Evolutionary conservation across 2,797 vertebrate species (phyloP).

Genomic region (Vipera ursinii): DNA sequence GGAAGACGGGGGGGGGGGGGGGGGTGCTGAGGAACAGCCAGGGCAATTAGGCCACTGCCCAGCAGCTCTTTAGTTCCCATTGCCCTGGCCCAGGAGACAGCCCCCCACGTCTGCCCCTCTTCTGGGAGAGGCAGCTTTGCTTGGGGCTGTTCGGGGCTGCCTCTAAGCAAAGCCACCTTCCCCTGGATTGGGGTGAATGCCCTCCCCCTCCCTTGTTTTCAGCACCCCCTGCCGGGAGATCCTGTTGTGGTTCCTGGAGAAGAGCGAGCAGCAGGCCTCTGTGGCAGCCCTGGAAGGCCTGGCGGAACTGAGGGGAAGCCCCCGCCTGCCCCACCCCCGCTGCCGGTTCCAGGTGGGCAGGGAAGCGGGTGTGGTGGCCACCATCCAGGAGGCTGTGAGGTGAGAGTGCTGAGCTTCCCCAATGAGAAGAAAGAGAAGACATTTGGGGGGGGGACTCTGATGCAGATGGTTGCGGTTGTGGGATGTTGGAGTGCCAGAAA

Average conservation of each 20-base stretch:
- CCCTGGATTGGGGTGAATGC: background rate
- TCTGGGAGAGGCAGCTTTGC: background rate
- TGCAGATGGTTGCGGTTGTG: accelerated
- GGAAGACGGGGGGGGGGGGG: background rate
- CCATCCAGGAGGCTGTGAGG: conserved; percentile 71
- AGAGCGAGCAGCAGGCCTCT: conserved; percentile 65
- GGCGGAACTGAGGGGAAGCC: conserved; percentile 66
- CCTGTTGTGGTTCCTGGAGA: conserved; percentile 85
- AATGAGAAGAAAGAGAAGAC: background rate
- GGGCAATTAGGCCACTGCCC: background rate
- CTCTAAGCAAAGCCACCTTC: background rate
- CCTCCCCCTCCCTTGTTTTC: conserved; percentile 11
- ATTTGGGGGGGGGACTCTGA: background rate
- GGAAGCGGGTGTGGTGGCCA: conserved; percentile 77
- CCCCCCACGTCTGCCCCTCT: background rate
- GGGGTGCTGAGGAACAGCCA: background rate
- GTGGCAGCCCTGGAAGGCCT: conserved; percentile 74
- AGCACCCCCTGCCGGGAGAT: conserved; percentile 88
- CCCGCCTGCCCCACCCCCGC: conserved; percentile 56
- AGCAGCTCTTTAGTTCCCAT: background rate
- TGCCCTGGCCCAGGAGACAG: background rate
- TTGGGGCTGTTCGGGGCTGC: background rate
- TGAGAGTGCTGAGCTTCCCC: conserved; percentile 55
- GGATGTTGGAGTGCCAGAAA: background rate
- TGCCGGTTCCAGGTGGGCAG: conserved; percentile 77